Conservation (phyloP, 2,888 invertebrate genomes). For the Hedychridium roseum region DNA sequence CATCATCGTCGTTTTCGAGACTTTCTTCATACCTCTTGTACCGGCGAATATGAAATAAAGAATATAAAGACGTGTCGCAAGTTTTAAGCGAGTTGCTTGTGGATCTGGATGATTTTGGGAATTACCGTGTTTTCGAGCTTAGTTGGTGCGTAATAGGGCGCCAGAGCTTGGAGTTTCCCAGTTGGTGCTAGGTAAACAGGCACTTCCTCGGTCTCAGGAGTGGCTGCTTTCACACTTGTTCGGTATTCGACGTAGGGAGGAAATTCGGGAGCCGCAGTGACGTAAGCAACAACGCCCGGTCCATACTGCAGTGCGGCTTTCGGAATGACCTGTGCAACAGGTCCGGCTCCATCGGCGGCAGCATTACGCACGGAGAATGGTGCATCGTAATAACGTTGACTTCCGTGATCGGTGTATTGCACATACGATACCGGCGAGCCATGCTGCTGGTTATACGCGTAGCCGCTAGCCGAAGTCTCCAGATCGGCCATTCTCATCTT, state of each 20-base stretch:
- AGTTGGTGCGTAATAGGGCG: constrained; percentile 28
- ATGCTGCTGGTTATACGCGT: constrained; percentile 54
- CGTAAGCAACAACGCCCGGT: constrained; percentile 30
- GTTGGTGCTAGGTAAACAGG: constrained; percentile 23
- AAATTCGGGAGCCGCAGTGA: constrained; percentile 13
- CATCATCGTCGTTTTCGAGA: constrained; percentile 12
- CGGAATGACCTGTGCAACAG: constrained; percentile 32
- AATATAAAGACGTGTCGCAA: too few species aligned
- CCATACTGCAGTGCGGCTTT: constrained; percentile 27
- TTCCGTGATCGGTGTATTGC: constrained; percentile 54
- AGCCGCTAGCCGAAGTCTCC: constrained; percentile 70
- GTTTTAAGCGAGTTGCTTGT: too few species aligned
- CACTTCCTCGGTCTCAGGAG: constrained; percentile 24
- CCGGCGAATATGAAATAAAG: too few species aligned
- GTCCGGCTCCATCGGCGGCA: constrained; percentile 28
- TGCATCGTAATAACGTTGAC: constrained; percentile 40
- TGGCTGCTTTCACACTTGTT: constrained; percentile 17
- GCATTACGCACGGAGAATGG: constrained; percentile 45
- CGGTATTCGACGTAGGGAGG: constrained; percentile 7
- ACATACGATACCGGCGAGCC: constrained; percentile 51
- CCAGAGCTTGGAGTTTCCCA: constrained; percentile 19
- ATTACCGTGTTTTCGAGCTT: constrained; percentile 2
- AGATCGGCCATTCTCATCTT: constrained; percentile 69
- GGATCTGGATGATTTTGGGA: neutral
- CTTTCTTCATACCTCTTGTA: constrained; percentile 41